Evolutionary conservation across 2,888 invertebrate species (phyloP).

Genomic region (Acanthosepion esculentum): DNA sequence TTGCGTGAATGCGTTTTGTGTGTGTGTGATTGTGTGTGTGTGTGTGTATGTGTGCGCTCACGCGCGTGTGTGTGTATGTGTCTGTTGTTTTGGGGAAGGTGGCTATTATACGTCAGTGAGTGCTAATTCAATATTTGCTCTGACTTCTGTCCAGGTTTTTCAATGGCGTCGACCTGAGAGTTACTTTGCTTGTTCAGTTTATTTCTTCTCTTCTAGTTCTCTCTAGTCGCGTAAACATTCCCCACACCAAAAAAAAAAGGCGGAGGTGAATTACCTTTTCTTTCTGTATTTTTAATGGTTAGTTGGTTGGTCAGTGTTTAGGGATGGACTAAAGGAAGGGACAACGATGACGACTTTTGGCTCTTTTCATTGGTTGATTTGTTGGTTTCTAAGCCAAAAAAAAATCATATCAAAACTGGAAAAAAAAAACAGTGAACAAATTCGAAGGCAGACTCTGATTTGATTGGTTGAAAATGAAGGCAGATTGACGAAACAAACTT

Average conservation of each 20-base stretch:
- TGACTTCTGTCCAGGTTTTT: slow-evolving; percentile 7
- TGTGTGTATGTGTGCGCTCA: too few species aligned
- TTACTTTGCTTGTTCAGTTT: background rate
- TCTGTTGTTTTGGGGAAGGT: background rate
- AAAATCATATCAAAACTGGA: background rate
- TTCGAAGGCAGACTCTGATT: too few species aligned
- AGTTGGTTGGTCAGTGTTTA: background rate
- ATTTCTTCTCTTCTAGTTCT: background rate
- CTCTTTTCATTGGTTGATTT: background rate
- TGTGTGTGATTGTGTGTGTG: background rate
- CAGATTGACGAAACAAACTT: too few species aligned
- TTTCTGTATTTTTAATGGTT: background rate
- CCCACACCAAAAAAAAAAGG: background rate
- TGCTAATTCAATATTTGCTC: background rate
- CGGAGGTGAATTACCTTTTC: background rate
- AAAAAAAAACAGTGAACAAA: too few species aligned
- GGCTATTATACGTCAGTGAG: background rate
- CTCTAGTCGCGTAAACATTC: background rate
- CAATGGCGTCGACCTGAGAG: background rate
- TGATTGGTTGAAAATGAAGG: too few species aligned
- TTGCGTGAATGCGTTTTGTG: too few species aligned
- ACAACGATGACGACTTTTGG: background rate
- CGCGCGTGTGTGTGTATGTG: background rate
- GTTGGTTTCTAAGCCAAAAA: background rate
- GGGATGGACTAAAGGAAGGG: background rate